Evolutionary conservation across 2,888 invertebrate genomes (phyloP).

Genomic region (Monopis laevigella): DNA sequence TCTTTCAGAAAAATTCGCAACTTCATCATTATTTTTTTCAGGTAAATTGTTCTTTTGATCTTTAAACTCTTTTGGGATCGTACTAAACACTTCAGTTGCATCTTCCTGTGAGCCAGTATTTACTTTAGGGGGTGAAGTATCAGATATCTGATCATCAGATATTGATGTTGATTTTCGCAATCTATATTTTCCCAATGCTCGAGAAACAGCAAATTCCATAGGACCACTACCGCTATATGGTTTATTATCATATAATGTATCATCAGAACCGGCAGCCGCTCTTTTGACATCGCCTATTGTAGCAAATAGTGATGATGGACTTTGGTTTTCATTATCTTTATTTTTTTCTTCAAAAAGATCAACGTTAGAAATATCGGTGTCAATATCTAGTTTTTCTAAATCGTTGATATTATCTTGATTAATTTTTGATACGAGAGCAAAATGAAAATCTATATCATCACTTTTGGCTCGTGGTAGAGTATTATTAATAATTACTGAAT

Average conservation of each 20-base stretch:
- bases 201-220: conserved; percentile 85
- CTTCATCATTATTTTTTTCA: conserved; percentile 61
- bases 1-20: conserved; percentile 61
- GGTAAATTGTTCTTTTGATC: conserved; percentile 40
- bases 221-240: conserved; percentile 71
- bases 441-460: conserved; percentile 61
- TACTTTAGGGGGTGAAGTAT: conserved; percentile 50
- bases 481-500: conserved; percentile 30
- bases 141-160: conserved; percentile 72
- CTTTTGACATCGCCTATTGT: conserved; percentile 80
- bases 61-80: conserved; percentile 35
- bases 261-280: conserved; percentile 68
- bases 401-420: conserved; percentile 57
- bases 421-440: conserved; percentile 64
- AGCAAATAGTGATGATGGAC: conserved; percentile 75
- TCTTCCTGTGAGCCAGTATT: conserved; percentile 36
- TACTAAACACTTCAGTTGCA: conserved; percentile 28
- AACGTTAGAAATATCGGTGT: conserved; percentile 68
- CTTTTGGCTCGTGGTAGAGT: conserved; percentile 52
- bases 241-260: conserved; percentile 64
- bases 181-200: conserved; percentile 83
- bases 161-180: conserved; percentile 76
- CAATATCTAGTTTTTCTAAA: conserved; percentile 63
- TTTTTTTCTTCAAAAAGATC: conserved; percentile 69
- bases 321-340: conserved; percentile 68